phyloP scores from a whole-genome alignment of 1,140 invertebrate genomes.

The Drosophila tani region DNA sequence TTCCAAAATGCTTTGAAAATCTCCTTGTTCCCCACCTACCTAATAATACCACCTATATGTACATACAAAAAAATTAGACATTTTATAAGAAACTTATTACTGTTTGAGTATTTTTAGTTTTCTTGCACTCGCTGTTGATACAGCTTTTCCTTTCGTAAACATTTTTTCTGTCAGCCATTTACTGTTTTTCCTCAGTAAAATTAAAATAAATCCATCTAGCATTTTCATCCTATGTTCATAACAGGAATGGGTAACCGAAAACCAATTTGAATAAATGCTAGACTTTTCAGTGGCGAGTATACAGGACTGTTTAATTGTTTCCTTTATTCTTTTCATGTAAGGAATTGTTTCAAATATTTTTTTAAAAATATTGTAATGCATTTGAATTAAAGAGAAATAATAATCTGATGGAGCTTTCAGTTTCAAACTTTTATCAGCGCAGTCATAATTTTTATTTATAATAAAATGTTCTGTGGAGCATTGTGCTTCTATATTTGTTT shows the following conservation, averaged over 20 bases:
- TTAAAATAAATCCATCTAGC: background rate
- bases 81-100: background rate
- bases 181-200: background rate
- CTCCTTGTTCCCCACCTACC: too few species aligned
- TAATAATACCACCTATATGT: too few species aligned
- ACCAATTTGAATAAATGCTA: background rate
- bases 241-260: background rate
- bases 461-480: background rate
- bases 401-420: background rate
- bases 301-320: too few species aligned
- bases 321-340: background rate
- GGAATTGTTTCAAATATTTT: background rate
- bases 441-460: background rate
- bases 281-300: background rate
- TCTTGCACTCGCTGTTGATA: background rate
- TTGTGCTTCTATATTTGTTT: background rate
- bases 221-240: constrained; percentile 1
- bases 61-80: background rate
- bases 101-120: background rate
- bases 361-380: background rate
- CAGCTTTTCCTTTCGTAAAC: constrained; percentile 1
- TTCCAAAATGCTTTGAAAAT: too few species aligned
- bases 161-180: constrained; percentile 2
- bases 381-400: background rate
- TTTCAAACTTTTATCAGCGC: background rate